Evolutionary conservation across 2,113 vertebrate species (phyloP), one percentile per base, ranked within the genome.

Genomic region (Halcyon senegalensis): DNA sequence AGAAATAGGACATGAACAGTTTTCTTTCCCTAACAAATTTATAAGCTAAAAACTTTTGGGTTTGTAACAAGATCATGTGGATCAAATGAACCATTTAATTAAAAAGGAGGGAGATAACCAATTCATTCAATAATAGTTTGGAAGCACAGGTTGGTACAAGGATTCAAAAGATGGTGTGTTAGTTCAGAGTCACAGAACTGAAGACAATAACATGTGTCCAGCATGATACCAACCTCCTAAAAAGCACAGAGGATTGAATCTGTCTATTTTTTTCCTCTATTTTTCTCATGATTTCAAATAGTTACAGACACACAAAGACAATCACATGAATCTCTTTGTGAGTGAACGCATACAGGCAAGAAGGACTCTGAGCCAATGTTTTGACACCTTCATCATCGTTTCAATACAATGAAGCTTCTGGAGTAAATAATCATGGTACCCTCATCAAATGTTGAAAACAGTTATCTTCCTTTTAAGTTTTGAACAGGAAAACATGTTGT

Each of bases 361-460:
- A 60, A 48, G 35, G 66, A 87, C 28, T 80, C 39, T 37, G 48
- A 92, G 60, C 11, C 75, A 86, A n/a, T 68, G 20, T 91, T 97
- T 87, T 94, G 27, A 58, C 69, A 58, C 48, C 62, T 92, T 80
- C 35, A n/a, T 84, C 30, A 37, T 24, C 60, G 5, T 87, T 84
- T 88, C 41, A 82, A 55, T 37, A 20, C 24, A 88, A 70, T 68
- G 18, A 94, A 92, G 27, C 5, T 87, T 18, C 6, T 69, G 46
- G 11, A 75, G 39, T 68, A 94, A 94, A 87, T 89, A 93, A 89
- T 87, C 21, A 53, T 13, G 25, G 50, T 35, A 90, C 19, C 16
- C 35, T 53, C 48, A 56, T 62, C 21, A 46, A 12, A 67, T 37
- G 84, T 84, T 93, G 64, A 93, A 96, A 97, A 94, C 31, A 90